phyloP scores from a whole-genome alignment of 2,888 invertebrate genomes.

The Melitaea athalia region DNA sequence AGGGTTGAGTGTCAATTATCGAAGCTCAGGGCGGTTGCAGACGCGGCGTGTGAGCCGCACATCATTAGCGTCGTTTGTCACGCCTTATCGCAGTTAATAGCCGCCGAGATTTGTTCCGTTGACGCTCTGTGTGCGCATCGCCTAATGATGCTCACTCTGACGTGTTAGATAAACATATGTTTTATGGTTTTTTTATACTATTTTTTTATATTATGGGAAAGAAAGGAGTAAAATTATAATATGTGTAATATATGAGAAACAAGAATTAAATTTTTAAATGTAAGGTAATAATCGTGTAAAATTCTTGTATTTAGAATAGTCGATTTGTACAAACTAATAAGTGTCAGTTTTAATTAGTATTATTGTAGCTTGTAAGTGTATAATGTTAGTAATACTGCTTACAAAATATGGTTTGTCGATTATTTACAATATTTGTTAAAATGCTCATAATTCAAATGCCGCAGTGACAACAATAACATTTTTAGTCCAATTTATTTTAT shows the following conservation, averaged over 20 bases:
- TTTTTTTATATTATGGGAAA: not conserved
- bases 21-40: conserved; percentile 14
- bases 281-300: too few species aligned
- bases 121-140: conserved; percentile 27
- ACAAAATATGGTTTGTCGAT: too few species aligned
- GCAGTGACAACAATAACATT: too few species aligned
- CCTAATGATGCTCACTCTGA: conserved; percentile 4
- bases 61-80: conserved; percentile 69
- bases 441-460: too few species aligned
- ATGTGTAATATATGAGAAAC: not conserved
- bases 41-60: conserved; percentile 35
- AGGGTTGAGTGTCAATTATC: conserved; percentile 8
- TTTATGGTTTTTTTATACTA: not conserved
- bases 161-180: not conserved
- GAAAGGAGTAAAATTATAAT: not conserved
- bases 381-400: too few species aligned
- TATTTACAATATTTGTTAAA: too few species aligned
- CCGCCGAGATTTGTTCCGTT: conserved; percentile 56
- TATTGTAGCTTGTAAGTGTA: too few species aligned
- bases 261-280: too few species aligned
- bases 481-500: too few species aligned
- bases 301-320: too few species aligned
- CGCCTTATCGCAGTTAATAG: conserved; percentile 61
- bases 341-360: too few species aligned
- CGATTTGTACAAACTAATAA: too few species aligned